A percentile compares a stretch with the other conserved stretches of the same genome.
phyloP scores from a whole-genome alignment of 2,797 vertebrate species.

The Anniella stebbinsi region DNA sequence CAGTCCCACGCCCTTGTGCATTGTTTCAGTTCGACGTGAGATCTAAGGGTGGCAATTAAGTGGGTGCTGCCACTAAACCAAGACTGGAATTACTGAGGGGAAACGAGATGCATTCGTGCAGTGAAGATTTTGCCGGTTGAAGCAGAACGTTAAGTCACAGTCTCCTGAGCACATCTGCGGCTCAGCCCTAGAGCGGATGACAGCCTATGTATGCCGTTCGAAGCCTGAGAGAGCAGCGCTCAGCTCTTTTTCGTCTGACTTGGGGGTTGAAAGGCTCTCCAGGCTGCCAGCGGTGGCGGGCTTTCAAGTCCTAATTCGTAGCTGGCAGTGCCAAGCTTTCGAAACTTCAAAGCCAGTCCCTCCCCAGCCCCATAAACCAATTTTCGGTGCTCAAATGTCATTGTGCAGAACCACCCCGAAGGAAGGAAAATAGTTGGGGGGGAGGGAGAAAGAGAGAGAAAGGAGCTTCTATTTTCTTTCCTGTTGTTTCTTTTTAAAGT shows the following conservation, averaged over 20 bases:
- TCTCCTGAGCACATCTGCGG: conserved; percentile 30
- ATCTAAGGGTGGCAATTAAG: neutral
- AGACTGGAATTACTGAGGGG: neutral
- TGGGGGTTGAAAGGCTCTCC: conserved; percentile 40
- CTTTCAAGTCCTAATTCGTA: conserved; percentile 64
- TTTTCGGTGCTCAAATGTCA: conserved; percentile 65
- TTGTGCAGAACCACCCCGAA: conserved; percentile 42
- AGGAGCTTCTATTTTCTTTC: conserved; percentile 52
- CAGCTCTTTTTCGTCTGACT: conserved; percentile 40
- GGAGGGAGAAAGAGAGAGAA: conserved; percentile 18
- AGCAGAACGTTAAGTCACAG: neutral
- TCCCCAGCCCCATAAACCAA: conserved; percentile 62
- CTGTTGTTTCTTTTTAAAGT: neutral
- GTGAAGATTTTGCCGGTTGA: neutral
- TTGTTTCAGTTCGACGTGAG: neutral
- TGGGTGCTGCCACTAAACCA: neutral
- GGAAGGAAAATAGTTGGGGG: neutral
- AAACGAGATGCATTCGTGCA: neutral
- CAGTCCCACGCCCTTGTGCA: no score
- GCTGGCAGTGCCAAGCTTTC: conserved; percentile 60
- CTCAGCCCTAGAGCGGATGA: conserved; percentile 18
- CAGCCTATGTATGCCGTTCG: conserved; percentile 39
- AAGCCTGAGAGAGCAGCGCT: neutral
- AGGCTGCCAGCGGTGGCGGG: conserved; percentile 56
- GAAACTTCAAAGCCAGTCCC: conserved; percentile 68